Conservation (phyloP, 2,113 vertebrate species). For the Pteropus alecto region DNA sequence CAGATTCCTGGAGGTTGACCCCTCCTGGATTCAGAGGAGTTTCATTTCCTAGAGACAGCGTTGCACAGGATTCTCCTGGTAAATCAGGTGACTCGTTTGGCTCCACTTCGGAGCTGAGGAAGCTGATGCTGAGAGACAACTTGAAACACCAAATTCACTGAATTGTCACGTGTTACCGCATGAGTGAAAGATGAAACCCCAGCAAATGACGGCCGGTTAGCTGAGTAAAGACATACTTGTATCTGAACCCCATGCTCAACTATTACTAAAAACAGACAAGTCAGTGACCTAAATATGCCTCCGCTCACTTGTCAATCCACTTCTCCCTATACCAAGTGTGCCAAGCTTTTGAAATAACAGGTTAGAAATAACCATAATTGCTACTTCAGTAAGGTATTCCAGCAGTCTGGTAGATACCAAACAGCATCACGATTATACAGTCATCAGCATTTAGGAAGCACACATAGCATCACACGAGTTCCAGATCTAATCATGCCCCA, state of each 20-base stretch:
- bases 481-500: not conserved
- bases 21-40: not conserved
- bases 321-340: not conserved
- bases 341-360: not conserved
- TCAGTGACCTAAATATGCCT: not conserved
- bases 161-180: accelerated
- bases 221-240: not conserved
- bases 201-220: accelerated
- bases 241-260: not conserved
- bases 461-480: not conserved
- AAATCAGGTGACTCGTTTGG: not conserved
- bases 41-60: not conserved
- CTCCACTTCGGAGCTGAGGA: not conserved
- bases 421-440: not conserved
- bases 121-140: not conserved
- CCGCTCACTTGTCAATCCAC: not conserved
- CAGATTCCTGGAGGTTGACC: not conserved
- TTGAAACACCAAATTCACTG: no score
- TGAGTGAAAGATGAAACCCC: not conserved
- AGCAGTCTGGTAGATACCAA: not conserved
- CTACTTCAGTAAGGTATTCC: not conserved
- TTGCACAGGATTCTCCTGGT: not conserved
- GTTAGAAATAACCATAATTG: not conserved
- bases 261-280: not conserved
- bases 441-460: not conserved